A percentile compares a stretch with the other conserved stretches of the same genome.
Evolutionary conservation across 1,140 invertebrate genomes (phyloP).

Genomic region (Harpegnathos saltator): DNA sequence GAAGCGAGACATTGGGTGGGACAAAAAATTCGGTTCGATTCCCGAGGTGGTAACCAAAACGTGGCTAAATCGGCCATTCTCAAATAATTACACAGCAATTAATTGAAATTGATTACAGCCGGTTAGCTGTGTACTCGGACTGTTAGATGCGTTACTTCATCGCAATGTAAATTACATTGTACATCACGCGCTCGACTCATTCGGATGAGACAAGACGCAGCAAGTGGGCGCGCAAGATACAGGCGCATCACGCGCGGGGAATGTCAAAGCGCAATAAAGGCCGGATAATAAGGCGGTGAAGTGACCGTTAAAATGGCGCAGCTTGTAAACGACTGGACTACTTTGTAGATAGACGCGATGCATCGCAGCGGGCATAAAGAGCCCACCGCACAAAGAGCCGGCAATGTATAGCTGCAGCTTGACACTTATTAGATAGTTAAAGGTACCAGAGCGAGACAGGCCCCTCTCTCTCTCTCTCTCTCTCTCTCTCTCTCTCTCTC

Average conservation of each 20-base stretch:
- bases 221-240: neutral
- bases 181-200: neutral
- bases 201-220: neutral
- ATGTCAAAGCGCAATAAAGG: neutral
- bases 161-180: neutral
- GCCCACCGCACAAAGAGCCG: slow-evolving; percentile 21
- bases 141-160: too few species aligned
- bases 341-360: slow-evolving; percentile 14
- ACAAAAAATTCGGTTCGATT: too few species aligned
- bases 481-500: too few species aligned
- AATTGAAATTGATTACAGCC: too few species aligned
- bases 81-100: too few species aligned
- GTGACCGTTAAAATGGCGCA: slow-evolving; percentile 10
- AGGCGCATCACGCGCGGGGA: too few species aligned
- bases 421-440: slow-evolving; percentile 60
- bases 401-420: slow-evolving; percentile 34
- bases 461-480: too few species aligned
- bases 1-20: too few species aligned
- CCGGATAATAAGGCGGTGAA: slow-evolving; percentile 12
- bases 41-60: too few species aligned
- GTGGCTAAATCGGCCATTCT: too few species aligned
- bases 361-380: slow-evolving; percentile 6
- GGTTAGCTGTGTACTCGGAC: too few species aligned
- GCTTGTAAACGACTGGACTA: slow-evolving; percentile 12
- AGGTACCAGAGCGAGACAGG: slow-evolving; percentile 43